These are phyloP conservation scores for Halyomorpha halys DNA, from an alignment of 1,140 invertebrate species.

Conservation along the genomic window DNA sequence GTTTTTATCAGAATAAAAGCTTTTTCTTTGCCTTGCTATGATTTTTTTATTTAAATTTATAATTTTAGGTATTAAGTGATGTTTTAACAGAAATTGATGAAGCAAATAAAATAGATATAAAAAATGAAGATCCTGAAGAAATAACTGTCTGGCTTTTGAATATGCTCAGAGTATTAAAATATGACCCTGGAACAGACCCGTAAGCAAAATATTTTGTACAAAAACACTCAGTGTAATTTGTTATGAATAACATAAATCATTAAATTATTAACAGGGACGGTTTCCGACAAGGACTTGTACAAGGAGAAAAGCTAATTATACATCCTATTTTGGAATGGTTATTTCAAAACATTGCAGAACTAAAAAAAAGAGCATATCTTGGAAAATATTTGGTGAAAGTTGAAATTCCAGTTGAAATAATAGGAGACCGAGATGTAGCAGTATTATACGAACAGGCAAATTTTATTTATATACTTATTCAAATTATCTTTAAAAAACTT, in stretches of 20 bases:
- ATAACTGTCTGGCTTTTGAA: conserved; percentile 52
- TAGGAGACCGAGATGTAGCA: conserved; percentile 62
- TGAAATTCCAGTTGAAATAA: conserved; percentile 70
- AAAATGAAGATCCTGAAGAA: conserved; percentile 50
- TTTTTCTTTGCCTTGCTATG: conserved; percentile 23
- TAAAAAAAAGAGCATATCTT: conserved; percentile 71
- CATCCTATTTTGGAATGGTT: conserved; percentile 73
- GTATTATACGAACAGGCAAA: conserved; percentile 54
- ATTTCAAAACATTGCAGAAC: conserved; percentile 54
- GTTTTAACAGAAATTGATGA: conserved; percentile 54
- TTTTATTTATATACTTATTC: conserved; percentile 3
- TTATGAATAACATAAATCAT: not conserved
- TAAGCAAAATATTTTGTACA: conserved; percentile 3
- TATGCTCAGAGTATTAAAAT: conserved; percentile 54
- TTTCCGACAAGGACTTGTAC: conserved; percentile 59
- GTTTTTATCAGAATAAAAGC: conserved; percentile 39
- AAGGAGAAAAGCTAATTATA: conserved; percentile 61
- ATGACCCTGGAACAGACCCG: conserved; percentile 49
- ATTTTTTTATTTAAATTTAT: not conserved
- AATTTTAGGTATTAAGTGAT: conserved; percentile 49
- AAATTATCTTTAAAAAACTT: not conserved
- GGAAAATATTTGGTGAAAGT: conserved; percentile 63
- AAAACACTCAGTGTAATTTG: not conserved
- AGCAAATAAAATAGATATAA: conserved; percentile 48
- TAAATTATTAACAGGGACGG: conserved; percentile 32